Evolutionary conservation across 2,113 vertebrate species (phyloP).

Genomic region (Odontophorus gujanensis): DNA sequence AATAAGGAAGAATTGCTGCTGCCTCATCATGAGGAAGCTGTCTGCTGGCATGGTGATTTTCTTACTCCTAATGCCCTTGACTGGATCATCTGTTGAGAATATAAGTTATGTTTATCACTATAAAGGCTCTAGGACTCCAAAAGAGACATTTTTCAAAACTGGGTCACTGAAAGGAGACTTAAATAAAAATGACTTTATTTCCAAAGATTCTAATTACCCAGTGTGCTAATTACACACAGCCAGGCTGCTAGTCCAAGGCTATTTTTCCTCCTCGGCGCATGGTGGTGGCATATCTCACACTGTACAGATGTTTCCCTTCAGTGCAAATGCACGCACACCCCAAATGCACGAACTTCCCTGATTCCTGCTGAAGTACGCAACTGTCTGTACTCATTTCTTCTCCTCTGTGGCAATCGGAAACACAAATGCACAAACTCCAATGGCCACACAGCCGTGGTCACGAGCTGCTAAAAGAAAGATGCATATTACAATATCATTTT

Average conservation of each 20-base stretch:
- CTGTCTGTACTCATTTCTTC: neutral
- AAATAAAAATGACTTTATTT: neutral
- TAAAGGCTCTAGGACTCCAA: neutral
- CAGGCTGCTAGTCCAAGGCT: no score
- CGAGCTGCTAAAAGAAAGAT: neutral
- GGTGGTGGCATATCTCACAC: no score
- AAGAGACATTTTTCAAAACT: neutral
- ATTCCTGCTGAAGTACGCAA: neutral
- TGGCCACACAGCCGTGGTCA: neutral
- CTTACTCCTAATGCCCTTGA: neutral
- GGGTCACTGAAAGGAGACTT: neutral
- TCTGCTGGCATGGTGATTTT: neutral
- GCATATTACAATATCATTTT: neutral
- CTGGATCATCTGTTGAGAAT: neutral
- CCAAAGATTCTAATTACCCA: neutral
- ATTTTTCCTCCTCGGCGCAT: no score
- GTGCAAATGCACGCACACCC: neutral
- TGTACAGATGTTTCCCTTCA: neutral
- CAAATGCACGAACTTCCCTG: neutral
- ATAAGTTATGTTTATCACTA: neutral
- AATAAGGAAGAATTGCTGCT: neutral
- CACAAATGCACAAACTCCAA: neutral
- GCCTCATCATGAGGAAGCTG: neutral
- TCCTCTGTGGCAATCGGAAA: neutral
- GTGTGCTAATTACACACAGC: no score